A percentile compares a stretch with the other conserved stretches of the same genome.
Evolutionary conservation across 2,888 invertebrate genomes (phyloP).

Genomic region (Eristalinus aeneus): DNA sequence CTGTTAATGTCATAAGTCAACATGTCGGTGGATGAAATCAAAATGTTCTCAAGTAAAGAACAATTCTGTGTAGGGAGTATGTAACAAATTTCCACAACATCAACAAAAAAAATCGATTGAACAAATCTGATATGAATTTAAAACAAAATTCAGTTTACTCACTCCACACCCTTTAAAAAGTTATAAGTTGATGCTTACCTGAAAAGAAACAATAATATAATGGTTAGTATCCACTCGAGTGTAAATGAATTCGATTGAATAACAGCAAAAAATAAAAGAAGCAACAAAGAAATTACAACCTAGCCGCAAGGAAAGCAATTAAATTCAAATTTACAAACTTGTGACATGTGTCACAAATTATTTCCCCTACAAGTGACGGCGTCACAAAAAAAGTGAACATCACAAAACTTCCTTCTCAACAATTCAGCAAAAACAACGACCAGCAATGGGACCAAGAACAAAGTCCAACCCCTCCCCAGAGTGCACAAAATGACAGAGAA

Average conservation of each 20-base stretch:
- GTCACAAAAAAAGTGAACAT: neutral
- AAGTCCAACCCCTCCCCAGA: constrained; percentile 36
- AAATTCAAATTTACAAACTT: constrained; percentile 24
- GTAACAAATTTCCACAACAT: too few relatives aligned
- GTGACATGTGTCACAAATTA: constrained; percentile 28
- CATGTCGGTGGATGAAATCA: too few relatives aligned
- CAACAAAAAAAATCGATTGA: too few relatives aligned
- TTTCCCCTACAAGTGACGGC: constrained; percentile 12
- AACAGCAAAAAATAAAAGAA: neutral
- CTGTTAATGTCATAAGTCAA: too few relatives aligned
- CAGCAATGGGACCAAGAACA: constrained; percentile 22
- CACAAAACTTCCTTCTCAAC: constrained; percentile 18
- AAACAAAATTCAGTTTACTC: neutral
- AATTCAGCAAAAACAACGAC: constrained; percentile 1
- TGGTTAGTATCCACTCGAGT: neutral
- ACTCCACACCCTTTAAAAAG: neutral
- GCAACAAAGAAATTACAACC: neutral
- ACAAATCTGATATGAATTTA: neutral
- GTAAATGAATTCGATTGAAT: neutral
- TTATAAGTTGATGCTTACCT: constrained; percentile 45
- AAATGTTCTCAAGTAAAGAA: too few relatives aligned
- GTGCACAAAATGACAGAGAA: constrained; percentile 45
- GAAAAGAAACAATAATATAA: constrained; percentile 30
- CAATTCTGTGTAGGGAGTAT: too few relatives aligned
- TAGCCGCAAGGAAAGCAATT: neutral